Base-by-base conservation (phyloP, 2,113 vertebrate genomes). In the Ibidorhyncha struthersii region DNA sequence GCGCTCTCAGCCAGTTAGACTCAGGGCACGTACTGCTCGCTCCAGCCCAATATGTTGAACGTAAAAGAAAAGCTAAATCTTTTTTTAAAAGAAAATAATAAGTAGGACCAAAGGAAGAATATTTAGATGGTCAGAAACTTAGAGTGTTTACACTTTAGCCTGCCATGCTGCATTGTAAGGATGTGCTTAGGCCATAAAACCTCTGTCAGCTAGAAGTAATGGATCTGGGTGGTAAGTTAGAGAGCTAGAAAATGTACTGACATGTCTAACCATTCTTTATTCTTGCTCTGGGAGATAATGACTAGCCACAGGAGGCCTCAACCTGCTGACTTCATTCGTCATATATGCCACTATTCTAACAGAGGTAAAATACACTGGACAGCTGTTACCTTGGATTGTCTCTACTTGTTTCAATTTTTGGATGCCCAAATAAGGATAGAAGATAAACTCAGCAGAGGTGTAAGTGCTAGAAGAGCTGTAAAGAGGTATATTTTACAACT, bases 1-100 rank as follows among this genome's bases (percentile, higher is more conserved):
- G 41, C 3, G 1, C 36, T 66, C 38, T 65, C 26, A 53, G 30
- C 10, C 50, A 34, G 13, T 53, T 45, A 32, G 22, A 12, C 22
- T 82, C 21, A 6, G 27, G 47, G 17, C 19, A 56, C 0, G 1
- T 4, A 6, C 2, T 20, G 29, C 16, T 84, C 1, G 0, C 43
- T 84, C 52, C 10, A 62, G 26, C 4, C 22, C 29, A 14, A 2
- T 5, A 8, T 14, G 5, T 22, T 10, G 34, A 74, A 15, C 18
- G 5, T 25, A 38, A 65, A 72, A 83, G 32, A 12, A 73, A 69
- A 86, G 16, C 5, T 67, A 53, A 87, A 18, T 30, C 43, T 5
- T 27, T n/a, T 4, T 58, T 21, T 23, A 12, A 63, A 23, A 82
- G 55, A 55, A 21, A 53, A 56, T 13, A 50, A 59, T 52, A 61